Base-by-base conservation (phyloP, 2,797 vertebrate genomes). In the Peromyscus melanophrys region DNA sequence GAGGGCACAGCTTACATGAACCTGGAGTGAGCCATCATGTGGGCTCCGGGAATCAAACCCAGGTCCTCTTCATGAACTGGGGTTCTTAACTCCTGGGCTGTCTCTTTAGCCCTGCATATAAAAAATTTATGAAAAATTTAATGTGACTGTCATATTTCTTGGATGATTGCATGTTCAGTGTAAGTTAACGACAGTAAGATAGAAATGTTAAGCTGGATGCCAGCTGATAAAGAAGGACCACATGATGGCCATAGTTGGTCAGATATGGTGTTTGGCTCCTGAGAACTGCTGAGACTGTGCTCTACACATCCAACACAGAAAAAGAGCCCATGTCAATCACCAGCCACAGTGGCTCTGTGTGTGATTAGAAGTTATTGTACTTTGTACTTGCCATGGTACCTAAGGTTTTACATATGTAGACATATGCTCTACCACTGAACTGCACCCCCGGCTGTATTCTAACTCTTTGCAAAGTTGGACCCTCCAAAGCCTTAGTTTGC, bases 391-490 rank as follows among this genome's bases (percentile, higher is more conserved):
- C 29, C 21, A 13, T 17, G 55, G 57, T n/a, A 10, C 7, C 40
- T 12, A 25, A 25, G 71, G 55, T 14, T 61, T 63, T 43, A 63
- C 12, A 46, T 46, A n/a, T 25, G 13, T 37, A 71, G 46, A 55
- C 49, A 57, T 40, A 52, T 57, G 65, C n/a, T 73, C 13, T 55
- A 17, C 85, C 23, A 71, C n/a, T 73, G 85, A 37, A 37, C 21
- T 71, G 21, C 55, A 71, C 14, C 19, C 1, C 23, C 34, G 11
- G 1, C 23, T 57, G 29, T 23, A 19, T 29, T 37, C 84, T 80
- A 57, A 76, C 83, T 78, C 34, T 95, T 92, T 31, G 65, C 52
- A 65, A 81, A 46, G 21, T 63, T 19, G 90, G 67, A 92, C 16
- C 90, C 43, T 69, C 34, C 63, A 46, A 91, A 63, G 37, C 12